Base-by-base conservation (phyloP, 1,140 invertebrate species). In the Episyrphus balteatus region DNA sequence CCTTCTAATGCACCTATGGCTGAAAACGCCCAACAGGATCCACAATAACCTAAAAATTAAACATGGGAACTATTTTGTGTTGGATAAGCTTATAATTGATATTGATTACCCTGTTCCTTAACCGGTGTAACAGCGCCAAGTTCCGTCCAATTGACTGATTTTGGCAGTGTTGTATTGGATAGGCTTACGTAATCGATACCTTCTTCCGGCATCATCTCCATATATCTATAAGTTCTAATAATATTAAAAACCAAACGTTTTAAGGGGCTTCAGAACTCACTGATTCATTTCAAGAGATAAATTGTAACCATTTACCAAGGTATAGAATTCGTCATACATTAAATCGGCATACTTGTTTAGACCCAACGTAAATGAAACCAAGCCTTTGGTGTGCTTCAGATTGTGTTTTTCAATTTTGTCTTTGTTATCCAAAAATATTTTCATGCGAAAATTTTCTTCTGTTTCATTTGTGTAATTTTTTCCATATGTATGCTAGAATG, bases 371-470 rank as follows among this genome's bases (percentile, higher is more conserved):
- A 74, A 92, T 9, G 72, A 57, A 33, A 81, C 76, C 48, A 76
- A 55, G 0, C 88, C 88, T 38, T 70, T 56, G 51, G 80, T 77
- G 62, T 69, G 88, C 36, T 72, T 65, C 55, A 77, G 72, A 73
- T 96, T 96, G 62, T 95, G 92, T 58, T 81, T 78, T 21, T 84
- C 84, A 64, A 95, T 86, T 66, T 81, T 84, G 55, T 84, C 77
- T 55, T 80, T 80, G 66, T 92, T 92, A 60, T 92, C 86, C 68
- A 88, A 79, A 62, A 82, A 93, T 48, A 92, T 86, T 70, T 92
- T 92, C 74, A 86, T 76, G 15, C 88, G 78, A 63, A 88, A 88
- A 50, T 75, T 74, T 66, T 93, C 89, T 64, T 92, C 90, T 1
- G 77, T 73, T 7, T 80, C 75, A 58, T 73, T 79, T 9, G 75